phyloP scores from a whole-genome alignment of 2,113 vertebrate genomes.

The Malurus melanocephalus region DNA sequence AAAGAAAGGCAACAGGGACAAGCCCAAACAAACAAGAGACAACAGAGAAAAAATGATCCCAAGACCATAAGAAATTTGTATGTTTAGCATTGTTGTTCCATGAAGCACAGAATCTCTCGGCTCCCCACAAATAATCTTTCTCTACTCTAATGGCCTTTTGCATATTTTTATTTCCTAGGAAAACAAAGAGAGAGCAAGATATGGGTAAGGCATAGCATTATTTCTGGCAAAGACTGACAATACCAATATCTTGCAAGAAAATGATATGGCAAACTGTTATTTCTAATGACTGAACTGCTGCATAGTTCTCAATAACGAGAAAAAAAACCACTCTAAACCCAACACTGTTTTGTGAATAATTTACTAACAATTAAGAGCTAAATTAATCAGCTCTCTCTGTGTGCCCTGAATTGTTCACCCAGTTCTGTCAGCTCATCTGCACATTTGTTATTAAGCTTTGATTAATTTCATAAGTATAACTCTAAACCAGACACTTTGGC shows the following conservation, averaged over 20 bases:
- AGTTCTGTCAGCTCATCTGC: neutral
- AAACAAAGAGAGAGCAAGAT: neutral
- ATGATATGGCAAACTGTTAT: neutral
- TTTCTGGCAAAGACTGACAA: neutral
- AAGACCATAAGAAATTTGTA: neutral
- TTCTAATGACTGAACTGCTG: neutral
- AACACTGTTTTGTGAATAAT: neutral
- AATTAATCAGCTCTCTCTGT: neutral
- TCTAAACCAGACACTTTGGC: neutral
- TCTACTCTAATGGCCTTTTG: neutral
- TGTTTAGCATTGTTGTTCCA: neutral
- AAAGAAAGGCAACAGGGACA: neutral
- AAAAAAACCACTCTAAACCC: neutral
- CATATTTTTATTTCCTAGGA: neutral
- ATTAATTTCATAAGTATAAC: neutral
- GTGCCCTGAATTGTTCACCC: neutral
- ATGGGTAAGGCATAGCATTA: neutral
- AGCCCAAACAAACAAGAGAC: neutral
- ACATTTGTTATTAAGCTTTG: neutral
- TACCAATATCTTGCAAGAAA: neutral
- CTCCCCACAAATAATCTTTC: neutral
- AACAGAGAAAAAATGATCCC: neutral
- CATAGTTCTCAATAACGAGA: neutral
- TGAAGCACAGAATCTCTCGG: neutral
- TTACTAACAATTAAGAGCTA: neutral